A percentile compares a stretch with the other conserved stretches of the same genome.
Evolutionary conservation across 2,797 vertebrate species (phyloP).

Genomic region (Bradypus variegatus): DNA sequence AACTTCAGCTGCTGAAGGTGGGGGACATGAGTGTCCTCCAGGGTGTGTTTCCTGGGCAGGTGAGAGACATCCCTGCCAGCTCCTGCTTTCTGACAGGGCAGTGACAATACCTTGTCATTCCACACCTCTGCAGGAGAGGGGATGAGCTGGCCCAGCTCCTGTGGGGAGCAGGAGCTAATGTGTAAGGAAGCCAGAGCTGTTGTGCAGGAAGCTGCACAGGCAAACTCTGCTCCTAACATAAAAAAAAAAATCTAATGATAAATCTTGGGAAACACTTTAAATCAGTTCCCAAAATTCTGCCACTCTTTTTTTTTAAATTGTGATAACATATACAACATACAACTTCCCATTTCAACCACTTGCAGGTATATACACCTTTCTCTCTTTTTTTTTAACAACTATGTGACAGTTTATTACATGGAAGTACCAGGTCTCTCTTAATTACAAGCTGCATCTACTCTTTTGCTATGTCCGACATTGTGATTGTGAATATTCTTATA

Average conservation of each 20-base stretch:
- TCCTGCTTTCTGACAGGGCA: not conserved
- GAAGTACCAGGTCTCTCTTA: not conserved
- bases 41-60: slow-evolving; percentile 28
- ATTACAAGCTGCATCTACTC: not conserved
- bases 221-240: not conserved
- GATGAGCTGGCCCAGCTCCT: not conserved
- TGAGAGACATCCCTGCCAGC: not conserved
- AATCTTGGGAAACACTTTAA: not conserved
- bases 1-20: not conserved
- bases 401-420: not conserved
- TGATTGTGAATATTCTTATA: not conserved
- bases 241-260: not conserved
- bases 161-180: not conserved
- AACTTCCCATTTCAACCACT: too few species aligned
- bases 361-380: too few species aligned
- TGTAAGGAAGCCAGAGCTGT: not conserved
- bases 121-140: slow-evolving; percentile 30
- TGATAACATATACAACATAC: too few species aligned
- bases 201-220: not conserved
- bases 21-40: not conserved
- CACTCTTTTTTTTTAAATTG: not conserved
- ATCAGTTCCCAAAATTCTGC: not conserved
- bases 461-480: not conserved
- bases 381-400: not conserved
- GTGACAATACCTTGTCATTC: not conserved